phyloP scores from a whole-genome alignment of 2,797 vertebrate genomes.

The Gymnoscopelus microlampas region DNA sequence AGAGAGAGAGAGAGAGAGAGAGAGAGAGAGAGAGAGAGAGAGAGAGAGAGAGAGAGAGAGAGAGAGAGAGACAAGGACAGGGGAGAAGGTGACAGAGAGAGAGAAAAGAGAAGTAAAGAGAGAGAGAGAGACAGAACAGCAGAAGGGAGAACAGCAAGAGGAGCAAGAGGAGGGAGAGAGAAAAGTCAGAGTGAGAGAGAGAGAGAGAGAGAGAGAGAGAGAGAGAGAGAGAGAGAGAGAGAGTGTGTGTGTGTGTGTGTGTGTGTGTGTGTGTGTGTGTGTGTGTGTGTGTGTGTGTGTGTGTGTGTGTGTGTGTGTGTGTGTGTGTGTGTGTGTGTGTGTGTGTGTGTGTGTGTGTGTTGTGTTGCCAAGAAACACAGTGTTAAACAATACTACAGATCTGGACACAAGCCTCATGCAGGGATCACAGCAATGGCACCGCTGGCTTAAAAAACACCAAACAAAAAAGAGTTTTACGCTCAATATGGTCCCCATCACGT shows the following conservation, averaged over 20 bases:
- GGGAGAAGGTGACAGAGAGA: neutral
- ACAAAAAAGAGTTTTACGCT: constrained; percentile 41
- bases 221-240: constrained; percentile 5
- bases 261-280: no score
- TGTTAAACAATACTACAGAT: constrained; percentile 48
- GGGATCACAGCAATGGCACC: constrained; percentile 59
- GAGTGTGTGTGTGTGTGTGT: constrained; percentile 1
- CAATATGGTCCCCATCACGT: constrained; percentile 59
- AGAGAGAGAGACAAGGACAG: neutral
- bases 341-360: neutral
- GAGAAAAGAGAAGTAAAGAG: neutral
- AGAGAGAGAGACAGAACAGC: neutral
- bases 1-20: no score
- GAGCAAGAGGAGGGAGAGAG: no score
- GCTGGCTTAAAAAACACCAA: constrained; percentile 27
- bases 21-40: no score
- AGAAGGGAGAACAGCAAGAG: no score
- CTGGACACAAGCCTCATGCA: constrained; percentile 26
- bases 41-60: no score
- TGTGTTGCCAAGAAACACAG: constrained; percentile 61
- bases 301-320: no score
- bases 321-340: no score
- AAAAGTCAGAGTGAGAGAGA: neutral
- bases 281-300: no score
- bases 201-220: constrained; percentile 3